Evolutionary conservation across 2,113 vertebrate species (phyloP).

Genomic region (Mixornis gularis): DNA sequence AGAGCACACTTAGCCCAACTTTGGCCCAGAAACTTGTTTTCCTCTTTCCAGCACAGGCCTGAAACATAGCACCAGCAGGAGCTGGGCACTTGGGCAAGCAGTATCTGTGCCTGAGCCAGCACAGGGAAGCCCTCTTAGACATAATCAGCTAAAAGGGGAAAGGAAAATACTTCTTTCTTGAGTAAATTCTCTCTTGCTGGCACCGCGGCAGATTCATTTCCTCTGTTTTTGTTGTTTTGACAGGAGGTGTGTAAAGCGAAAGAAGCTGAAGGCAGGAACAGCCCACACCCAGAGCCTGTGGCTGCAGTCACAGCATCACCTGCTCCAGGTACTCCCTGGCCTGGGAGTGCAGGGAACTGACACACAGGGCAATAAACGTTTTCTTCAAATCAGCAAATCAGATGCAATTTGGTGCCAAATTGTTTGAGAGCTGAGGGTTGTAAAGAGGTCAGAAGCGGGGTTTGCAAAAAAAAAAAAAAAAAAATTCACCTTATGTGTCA

Average conservation of each 20-base stretch:
- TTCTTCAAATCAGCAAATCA: not conserved
- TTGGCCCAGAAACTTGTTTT: not conserved
- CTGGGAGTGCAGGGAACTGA: not conserved
- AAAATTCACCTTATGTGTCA: not conserved
- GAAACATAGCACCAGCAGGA: not conserved
- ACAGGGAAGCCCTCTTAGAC: not conserved
- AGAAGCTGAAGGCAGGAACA: accelerated
- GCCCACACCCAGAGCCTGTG: accelerated
- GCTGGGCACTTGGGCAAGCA: not conserved
- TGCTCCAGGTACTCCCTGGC: not conserved
- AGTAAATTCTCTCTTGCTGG: not conserved
- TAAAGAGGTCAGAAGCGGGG: not conserved
- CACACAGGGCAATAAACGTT: not conserved
- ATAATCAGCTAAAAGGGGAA: not conserved
- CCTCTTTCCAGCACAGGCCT: not conserved
- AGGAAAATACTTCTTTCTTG: not conserved
- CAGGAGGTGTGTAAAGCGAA: conserved; percentile 3
- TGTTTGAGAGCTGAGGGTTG: not conserved
- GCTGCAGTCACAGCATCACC: not conserved
- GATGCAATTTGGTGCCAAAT: accelerated
- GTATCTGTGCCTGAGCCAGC: accelerated
- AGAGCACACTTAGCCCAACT: accelerated
- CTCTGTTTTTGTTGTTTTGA: not conserved
- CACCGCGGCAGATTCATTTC: not conserved
- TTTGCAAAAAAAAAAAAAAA: not conserved